These are phyloP conservation scores for Otis tarda DNA, from an alignment of 2,113 vertebrate species.

Conservation along the genomic window DNA sequence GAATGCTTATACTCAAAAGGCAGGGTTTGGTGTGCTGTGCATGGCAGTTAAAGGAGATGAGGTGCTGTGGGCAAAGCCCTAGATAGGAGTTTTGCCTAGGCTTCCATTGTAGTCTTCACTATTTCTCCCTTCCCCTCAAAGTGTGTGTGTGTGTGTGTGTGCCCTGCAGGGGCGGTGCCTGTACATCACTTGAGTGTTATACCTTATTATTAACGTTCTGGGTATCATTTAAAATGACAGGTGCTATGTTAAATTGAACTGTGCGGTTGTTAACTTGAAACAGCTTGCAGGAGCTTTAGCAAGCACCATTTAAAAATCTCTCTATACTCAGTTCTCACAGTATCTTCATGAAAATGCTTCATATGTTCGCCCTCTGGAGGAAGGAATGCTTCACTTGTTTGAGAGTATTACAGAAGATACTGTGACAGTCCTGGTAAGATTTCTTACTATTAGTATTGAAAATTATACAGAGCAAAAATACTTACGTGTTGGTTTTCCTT, in stretches of 20 bases:
- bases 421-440: conserved; percentile 90
- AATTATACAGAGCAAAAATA: not conserved
- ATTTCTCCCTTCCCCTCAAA: not conserved
- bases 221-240: not conserved
- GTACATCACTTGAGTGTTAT: not conserved
- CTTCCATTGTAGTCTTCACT: not conserved
- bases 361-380: conserved; percentile 95
- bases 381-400: conserved; percentile 90
- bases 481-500: conserved; percentile 14
- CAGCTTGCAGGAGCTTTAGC: not conserved
- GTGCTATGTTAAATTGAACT: not conserved
- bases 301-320: not conserved
- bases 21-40: not conserved
- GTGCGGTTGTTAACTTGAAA: not conserved
- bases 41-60: not conserved
- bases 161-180: not conserved
- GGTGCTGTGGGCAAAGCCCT: not conserved
- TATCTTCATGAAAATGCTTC: conserved; percentile 95
- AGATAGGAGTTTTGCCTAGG: not conserved
- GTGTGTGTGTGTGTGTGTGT: not conserved
- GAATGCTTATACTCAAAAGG: not conserved
- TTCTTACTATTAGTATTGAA: not conserved
- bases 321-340: conserved; percentile 86
- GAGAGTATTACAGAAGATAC: conserved; percentile 96
- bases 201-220: not conserved